These are phyloP conservation scores for Petrophora chlorosata DNA, from an alignment of 2,888 invertebrate genomes.

Conservation along the genomic window DNA sequence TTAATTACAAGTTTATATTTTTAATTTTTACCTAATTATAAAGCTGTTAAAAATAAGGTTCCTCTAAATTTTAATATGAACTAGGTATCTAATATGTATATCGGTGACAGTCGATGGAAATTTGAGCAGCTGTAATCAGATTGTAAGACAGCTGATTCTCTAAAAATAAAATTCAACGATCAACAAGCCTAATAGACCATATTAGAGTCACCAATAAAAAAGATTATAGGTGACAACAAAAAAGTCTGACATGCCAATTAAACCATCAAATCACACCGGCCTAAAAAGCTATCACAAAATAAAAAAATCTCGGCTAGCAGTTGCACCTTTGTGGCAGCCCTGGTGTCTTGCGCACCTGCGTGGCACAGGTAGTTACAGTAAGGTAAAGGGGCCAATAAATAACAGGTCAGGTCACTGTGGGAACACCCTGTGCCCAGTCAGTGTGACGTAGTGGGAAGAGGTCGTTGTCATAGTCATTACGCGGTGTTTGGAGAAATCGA, in stretches of 20 bases:
- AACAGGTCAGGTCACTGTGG: conserved; percentile 81
- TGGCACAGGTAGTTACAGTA: conserved; percentile 71
- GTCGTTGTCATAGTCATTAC: conserved; percentile 37
- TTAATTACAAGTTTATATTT: no score
- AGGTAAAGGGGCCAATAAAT: conserved; percentile 74
- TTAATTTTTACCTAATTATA: no score
- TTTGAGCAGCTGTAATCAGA: conserved; percentile 5
- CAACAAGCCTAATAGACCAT: conserved; percentile 22
- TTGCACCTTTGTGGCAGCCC: conserved; percentile 54
- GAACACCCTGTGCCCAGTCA: conserved; percentile 62
- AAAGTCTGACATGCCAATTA: no score
- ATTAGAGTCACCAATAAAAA: conserved; percentile 11
- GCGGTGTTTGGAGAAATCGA: conserved; percentile 23
- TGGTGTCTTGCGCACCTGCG: conserved; percentile 73
- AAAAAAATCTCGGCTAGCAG: conserved; percentile 26
- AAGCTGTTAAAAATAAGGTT: no score
- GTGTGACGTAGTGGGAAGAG: conserved; percentile 57
- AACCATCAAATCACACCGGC: no score
- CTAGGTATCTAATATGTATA: neutral
- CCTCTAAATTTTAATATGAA: neutral
- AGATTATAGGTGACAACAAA: conserved; percentile 1
- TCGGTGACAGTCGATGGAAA: neutral
- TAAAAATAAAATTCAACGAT: conserved; percentile 6
- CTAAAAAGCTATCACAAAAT: conserved; percentile 4
- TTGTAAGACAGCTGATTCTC: conserved; percentile 6